Evolutionary conservation across 2,113 vertebrate genomes (phyloP), one percentile per base, ranked within the genome.

Genomic region (Apeltes quadracus): DNA sequence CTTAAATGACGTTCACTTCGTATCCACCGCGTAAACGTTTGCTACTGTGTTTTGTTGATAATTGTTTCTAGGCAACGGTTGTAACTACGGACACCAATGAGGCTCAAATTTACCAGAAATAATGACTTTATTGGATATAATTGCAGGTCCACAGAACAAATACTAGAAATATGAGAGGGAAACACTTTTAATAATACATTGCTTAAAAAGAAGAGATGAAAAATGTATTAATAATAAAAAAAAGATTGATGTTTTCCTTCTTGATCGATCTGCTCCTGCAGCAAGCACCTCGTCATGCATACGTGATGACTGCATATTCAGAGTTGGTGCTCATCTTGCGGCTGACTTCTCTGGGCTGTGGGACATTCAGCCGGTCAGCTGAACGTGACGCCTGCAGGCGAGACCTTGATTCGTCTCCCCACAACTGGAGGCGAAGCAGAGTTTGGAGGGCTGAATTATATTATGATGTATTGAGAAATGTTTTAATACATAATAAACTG

Each of bases 251-350:
- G 0, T 38, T 11, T 16, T 29, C 50, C 10, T 55, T 44, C n/a
- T 48, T 7, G 7, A 15, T 38, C 16, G 41, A n/a, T 27, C 3
- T 38, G 5, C 36, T 18, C 8, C 13, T 16, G n/a, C 29, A 50
- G 32, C 32, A 46, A 5, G 8, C 13, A 13, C 13, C 25, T 23
- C 41, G 32, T 88, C 66, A 92, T 57, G 87, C 85, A 34, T 94
- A 94, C 3, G 88, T 93, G 75, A 94, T 94, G 75, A 94, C 80
- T 1, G 94, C 94, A 23, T 94, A 94, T 70, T 94, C 94, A 0
- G 94, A 94, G 77, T 79, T 92, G 50, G 92, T 92, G 88, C 93
- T 94, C 89, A 94, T 88, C 77, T 94, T 94, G 71, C 94, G 89
- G 78, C 84, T 89, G 79, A 93, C 83, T 64, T 94, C 93, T 76